These are phyloP conservation scores for Morpho deidamia DNA, from an alignment of 2,888 invertebrate genomes.

Conservation along the genomic window DNA sequence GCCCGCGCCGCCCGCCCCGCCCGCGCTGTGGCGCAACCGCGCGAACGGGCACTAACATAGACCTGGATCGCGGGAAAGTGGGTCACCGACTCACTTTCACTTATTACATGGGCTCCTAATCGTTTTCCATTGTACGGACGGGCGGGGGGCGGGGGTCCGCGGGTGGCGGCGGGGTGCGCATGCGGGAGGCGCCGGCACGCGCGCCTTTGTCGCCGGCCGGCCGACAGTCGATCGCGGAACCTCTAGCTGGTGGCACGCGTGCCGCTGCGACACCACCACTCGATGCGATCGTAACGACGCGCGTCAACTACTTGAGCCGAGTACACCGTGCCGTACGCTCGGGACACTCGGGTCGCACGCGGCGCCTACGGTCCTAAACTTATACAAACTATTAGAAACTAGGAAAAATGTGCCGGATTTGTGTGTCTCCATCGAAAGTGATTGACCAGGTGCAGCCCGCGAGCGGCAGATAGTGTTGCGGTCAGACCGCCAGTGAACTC, in stretches of 20 bases:
- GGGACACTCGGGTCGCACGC: constrained; percentile 39
- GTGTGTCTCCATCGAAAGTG: constrained; percentile 66
- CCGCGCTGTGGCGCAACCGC: constrained; percentile 74
- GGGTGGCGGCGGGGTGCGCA: constrained; percentile 71
- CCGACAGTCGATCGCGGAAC: constrained; percentile 74
- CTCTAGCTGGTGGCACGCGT: constrained; percentile 58
- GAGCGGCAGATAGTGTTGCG: constrained; percentile 75
- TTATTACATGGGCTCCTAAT: constrained; percentile 89
- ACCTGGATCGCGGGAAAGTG: constrained; percentile 95
- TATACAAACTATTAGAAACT: constrained; percentile 34
- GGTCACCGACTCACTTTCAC: constrained; percentile 94
- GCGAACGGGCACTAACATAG: constrained; percentile 87
- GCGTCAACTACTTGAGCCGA: constrained; percentile 46
- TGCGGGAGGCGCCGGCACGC: constrained; percentile 76
- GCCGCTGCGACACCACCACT: constrained; percentile 44
- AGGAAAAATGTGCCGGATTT: constrained; percentile 74
- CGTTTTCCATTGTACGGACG: constrained; percentile 84
- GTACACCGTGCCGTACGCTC: constrained; percentile 38
- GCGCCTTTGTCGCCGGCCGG: constrained; percentile 71
- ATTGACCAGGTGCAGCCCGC: constrained; percentile 73
- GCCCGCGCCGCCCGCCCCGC: constrained; percentile 71
- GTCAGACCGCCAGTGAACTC: constrained; percentile 75
- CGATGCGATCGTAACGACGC: constrained; percentile 66
- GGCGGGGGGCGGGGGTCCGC: constrained; percentile 75
- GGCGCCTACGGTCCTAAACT: constrained; percentile 33